Evolutionary conservation across 2,888 invertebrate genomes (phyloP).

Genomic region (Elysia crispata): DNA sequence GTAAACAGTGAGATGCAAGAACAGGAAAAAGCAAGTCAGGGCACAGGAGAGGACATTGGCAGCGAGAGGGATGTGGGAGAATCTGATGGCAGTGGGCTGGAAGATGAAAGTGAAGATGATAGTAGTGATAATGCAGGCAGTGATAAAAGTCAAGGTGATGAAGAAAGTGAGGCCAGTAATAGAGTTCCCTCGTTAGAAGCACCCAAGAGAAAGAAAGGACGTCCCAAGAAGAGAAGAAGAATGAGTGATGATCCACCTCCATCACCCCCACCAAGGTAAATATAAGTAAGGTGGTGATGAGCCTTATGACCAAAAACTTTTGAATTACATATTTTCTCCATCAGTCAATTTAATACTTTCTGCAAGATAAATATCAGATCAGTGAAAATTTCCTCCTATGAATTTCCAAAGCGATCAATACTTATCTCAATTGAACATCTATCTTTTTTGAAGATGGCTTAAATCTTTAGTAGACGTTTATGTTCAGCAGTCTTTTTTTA

Average conservation of each 20-base stretch:
- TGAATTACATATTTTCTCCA: too few relatives aligned
- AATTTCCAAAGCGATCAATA: too few relatives aligned
- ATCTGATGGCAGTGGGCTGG: constrained; percentile 47
- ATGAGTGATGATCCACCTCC: constrained; percentile 26
- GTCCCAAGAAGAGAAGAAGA: constrained; percentile 45
- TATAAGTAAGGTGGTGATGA: not conserved
- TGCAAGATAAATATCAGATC: too few relatives aligned
- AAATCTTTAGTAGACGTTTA: too few relatives aligned
- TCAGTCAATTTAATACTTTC: too few relatives aligned
- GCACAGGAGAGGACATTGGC: constrained; percentile 49
- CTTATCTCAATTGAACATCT: too few relatives aligned
- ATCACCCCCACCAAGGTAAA: constrained; percentile 32
- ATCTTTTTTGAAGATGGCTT: too few relatives aligned
- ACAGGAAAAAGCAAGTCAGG: constrained; percentile 28
- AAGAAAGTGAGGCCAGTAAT: not conserved
- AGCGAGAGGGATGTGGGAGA: constrained; percentile 53
- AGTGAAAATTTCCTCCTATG: too few relatives aligned
- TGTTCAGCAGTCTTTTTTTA: too few relatives aligned
- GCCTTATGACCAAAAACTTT: too few relatives aligned
- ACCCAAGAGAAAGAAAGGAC: constrained; percentile 35
- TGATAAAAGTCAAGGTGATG: constrained; percentile 12
- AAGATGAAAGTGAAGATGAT: constrained; percentile 7
- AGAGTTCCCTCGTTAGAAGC: not conserved
- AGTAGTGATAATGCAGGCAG: not conserved
- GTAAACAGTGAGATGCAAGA: constrained; percentile 28